Conservation (phyloP, 2,888 invertebrate species). For the Cryptosula pallasiana region DNA sequence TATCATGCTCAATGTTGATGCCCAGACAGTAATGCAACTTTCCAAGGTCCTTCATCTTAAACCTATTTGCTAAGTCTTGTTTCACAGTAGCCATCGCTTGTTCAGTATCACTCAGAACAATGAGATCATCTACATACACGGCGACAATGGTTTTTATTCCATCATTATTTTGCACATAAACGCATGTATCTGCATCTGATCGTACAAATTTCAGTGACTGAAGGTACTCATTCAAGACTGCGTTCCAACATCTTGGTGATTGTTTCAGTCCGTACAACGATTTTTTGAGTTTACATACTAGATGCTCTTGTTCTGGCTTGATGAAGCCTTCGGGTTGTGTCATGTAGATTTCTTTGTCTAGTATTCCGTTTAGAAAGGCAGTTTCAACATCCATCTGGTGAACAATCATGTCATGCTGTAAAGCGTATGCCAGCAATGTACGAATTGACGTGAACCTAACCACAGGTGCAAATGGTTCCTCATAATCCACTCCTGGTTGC, state of each 20-base stretch:
- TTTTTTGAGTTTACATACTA: constrained; percentile 31
- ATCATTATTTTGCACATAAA: constrained; percentile 13
- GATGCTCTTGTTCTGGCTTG: constrained; percentile 26
- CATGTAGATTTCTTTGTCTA: constrained; percentile 33
- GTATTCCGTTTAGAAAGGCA: constrained; percentile 31
- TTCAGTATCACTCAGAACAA: constrained; percentile 26
- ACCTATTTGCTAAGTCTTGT: constrained; percentile 21
- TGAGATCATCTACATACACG: constrained; percentile 28
- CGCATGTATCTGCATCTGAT: constrained; percentile 27
- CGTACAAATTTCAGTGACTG: constrained; percentile 27
- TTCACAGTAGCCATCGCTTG: neutral
- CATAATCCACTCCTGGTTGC: constrained; percentile 31
- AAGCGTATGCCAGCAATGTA: too few relatives aligned
- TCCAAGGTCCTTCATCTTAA: constrained; percentile 28
- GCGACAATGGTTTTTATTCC: constrained; percentile 26
- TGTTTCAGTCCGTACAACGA: constrained; percentile 31
- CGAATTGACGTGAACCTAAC: constrained; percentile 27
- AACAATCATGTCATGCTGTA: too few relatives aligned
- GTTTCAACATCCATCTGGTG: constrained; percentile 32
- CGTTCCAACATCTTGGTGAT: constrained; percentile 31
- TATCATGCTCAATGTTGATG: too few relatives aligned
- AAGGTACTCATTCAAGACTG: constrained; percentile 27
- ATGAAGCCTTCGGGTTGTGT: constrained; percentile 31
- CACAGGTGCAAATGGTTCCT: constrained; percentile 33
- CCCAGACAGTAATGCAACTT: too few relatives aligned